Base-by-base conservation (phyloP, 2,797 vertebrate genomes). In the Sebastes paucispinis region DNA sequence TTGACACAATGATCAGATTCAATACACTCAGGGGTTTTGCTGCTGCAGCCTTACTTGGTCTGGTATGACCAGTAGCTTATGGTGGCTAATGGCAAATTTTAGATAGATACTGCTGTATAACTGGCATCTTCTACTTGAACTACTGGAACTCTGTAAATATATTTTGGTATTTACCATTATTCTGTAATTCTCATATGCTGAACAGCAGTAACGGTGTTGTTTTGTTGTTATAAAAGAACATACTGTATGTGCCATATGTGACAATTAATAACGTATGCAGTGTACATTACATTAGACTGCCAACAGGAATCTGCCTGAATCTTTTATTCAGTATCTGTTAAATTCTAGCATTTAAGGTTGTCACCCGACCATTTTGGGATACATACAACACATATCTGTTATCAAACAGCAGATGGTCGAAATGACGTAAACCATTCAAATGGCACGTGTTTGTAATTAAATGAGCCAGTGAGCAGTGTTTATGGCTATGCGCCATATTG, bases 401-500 rank as follows among this genome's bases (percentile, higher is more conserved):
- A 82, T 83, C 85, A 75, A 77, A 75, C 24, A 54, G 72, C 86
- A 89, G 82, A 88, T 90, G 88, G 82, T 50, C 10, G 4, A 55
- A 83, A 82, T 83, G 75, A 84, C 69, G 64, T 77, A 82, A 89
- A 86, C 50, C 62, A 59, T 77, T 85, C 34, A 86, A 83, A 84
- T 67, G 75, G 36, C 86, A 80, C 62, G 69, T 88, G 89, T 82
- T 88, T 80, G 84, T 79, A 82, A 88, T 92, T 87, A 81, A 87
- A 88, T 60, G 77, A 87, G 79, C 85, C 81, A 87, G 82, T 79
- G 66, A 87, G 73, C 76, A 80, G 80, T 83, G 68, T 88, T 87
- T 81, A 80, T 85, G 62, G 83, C 60, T 4, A 5, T 73, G 80
- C 6, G 31, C 77, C 73, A 73, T 62, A 64, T 68, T 81, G 65